phyloP scores from a whole-genome alignment of 2,888 invertebrate genomes.

The Chromoteleia sp. region DNA sequence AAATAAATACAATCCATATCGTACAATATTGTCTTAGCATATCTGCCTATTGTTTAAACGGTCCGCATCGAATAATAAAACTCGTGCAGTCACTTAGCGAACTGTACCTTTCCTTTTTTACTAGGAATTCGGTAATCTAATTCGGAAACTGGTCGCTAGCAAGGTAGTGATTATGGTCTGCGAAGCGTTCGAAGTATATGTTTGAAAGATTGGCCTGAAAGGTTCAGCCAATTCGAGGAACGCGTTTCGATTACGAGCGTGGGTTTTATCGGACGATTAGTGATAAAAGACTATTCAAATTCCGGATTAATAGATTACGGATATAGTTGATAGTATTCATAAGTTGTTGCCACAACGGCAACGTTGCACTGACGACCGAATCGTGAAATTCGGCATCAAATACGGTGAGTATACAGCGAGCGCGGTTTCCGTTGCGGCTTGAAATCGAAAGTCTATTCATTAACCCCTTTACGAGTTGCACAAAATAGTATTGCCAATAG shows the following conservation, averaged over 20 bases:
- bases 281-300: slow-evolving; percentile 59
- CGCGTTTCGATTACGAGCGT: slow-evolving; percentile 48
- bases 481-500: slow-evolving; percentile 24
- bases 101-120: slow-evolving; percentile 13
- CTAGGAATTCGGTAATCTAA: slow-evolving; percentile 57
- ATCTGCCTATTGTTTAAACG: no score
- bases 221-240: slow-evolving; percentile 33
- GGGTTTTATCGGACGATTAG: slow-evolving; percentile 53
- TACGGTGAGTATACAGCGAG: neutral
- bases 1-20: no score
- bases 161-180: slow-evolving; percentile 54
- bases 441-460: slow-evolving; percentile 58
- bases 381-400: slow-evolving; percentile 25
- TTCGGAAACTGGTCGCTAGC: slow-evolving; percentile 39
- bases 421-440: slow-evolving; percentile 30
- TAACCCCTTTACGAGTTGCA: slow-evolving; percentile 18
- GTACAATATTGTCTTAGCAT: no score
- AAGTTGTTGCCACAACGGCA: slow-evolving; percentile 39
- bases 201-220: slow-evolving; percentile 42
- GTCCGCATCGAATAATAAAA: no score
- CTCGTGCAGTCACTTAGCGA: no score
- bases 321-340: slow-evolving; percentile 52
- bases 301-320: slow-evolving; percentile 62
- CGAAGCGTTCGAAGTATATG: slow-evolving; percentile 28
- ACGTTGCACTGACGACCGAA: slow-evolving; percentile 25